Base-by-base conservation (phyloP, 2,113 vertebrate genomes). In the Cryptotis parvus region DNA sequence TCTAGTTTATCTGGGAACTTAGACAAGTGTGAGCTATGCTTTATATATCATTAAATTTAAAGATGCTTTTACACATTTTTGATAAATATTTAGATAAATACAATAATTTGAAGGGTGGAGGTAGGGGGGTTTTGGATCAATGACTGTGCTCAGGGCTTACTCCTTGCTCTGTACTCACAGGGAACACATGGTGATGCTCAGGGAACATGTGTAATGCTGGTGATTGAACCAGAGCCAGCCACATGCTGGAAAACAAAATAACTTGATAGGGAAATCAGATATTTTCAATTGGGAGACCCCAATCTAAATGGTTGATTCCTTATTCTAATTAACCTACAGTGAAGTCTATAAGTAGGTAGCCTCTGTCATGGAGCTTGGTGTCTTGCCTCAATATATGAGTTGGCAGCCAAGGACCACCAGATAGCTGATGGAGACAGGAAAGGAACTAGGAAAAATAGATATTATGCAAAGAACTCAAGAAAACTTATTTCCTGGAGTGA, bases 21-120 rank as follows among this genome's bases (percentile, higher is more conserved):
- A 77, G 89, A 92, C 49, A 76, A 84, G 70, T 78, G 26, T 90
- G 9, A 78, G 16, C 20, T 79, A 55, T 79, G 52, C 24, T 76
- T 93, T 39, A 80, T 72, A 83, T n/a, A 55, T 89, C 6, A 66
- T n/a, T 10, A 92, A 91, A 75, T n/a, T 73, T 20, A 79, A 24
- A 33, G 22, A 45, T 33, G 15, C 68, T 87, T 63, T 52, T 3
- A 41, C 9, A 61, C 75, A 84, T 91, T 68, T 85, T 87, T 90
- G 79, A 24, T 69, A 73, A 77, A 27, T 35, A 26, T 65, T 70
- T 35, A 69, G 66, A 35, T 18, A 18, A 3, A 49, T 58, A 31
- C 29, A 80, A 65, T 87, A 84, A 84, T 14, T 49, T 49, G 45
- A 14, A 11, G 45, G 6, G 2, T 49, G 45, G 9, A 24, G 16